A percentile compares a stretch with the other conserved stretches of the same genome.
phyloP scores from a whole-genome alignment of 2,797 vertebrate species.

The Gobionotothen gibberifrons region DNA sequence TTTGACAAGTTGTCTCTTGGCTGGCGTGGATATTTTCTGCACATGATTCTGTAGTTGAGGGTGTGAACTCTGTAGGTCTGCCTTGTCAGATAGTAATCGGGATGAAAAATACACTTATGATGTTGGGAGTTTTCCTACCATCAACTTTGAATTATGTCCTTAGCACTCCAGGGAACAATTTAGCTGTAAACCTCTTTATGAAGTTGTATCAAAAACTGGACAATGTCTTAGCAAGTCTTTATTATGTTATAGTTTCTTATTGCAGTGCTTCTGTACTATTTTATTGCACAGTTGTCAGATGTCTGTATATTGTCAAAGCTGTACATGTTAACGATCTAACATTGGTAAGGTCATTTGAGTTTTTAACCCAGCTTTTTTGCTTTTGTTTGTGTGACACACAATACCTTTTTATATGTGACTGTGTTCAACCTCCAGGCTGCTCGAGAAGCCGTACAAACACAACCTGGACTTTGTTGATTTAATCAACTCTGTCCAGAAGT shows the following conservation, averaged over 20 bases:
- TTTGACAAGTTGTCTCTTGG: too few species aligned
- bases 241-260: neutral
- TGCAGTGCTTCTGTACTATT: neutral
- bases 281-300: neutral
- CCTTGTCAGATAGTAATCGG: neutral
- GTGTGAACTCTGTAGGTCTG: neutral
- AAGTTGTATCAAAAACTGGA: neutral
- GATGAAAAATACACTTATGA: neutral
- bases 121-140: neutral
- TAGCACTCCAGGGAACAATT: neutral
- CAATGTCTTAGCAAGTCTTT: neutral
- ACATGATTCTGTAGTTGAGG: neutral
- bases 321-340: neutral
- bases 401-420: neutral
- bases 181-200: neutral
- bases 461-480: constrained; percentile 85
- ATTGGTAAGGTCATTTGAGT: neutral
- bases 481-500: constrained; percentile 90
- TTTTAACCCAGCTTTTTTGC: neutral
- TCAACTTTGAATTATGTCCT: neutral
- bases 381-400: neutral
- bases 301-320: neutral
- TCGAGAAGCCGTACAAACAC: constrained; percentile 80
- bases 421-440: constrained; percentile 73
- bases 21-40: neutral